Base-by-base conservation (phyloP, 30 jellyfish, hydroid and myxozoan species). In the Hydractinia echinata region DNA sequence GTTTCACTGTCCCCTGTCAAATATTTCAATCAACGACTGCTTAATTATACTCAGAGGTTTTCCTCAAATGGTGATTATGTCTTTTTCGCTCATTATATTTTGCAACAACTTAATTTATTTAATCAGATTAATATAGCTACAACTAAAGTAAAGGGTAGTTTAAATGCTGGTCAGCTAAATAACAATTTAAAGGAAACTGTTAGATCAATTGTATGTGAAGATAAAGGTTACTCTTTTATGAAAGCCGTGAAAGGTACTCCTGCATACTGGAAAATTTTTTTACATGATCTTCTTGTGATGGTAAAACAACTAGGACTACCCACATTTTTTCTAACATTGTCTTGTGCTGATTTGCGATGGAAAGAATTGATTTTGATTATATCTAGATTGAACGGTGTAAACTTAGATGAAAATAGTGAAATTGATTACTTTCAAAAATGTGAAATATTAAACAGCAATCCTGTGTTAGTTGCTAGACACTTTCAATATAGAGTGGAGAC, bases 221-320 rank as follows among this genome's bases (percentile, higher is more conserved):
- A 58, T 1, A 58, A 58, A 16, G 69, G 16, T 58, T 58, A 11
- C 16, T 13, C 69, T 49, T 71, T 71, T 15, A 71, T n/a, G 70
- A 13, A 49, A 71, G 8, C 74, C 39, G 74, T 64, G 18, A 64
- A 64, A 13, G 74, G 74, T 6, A 64, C 74, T 64, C 74, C 74
- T 48, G 84, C 84, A n/a, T 71, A 71, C 60, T 71, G 81, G 81
- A 5, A 71, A 53, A 71, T 0, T 71, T 71, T n/a, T 71, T 15
- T 19, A 51, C 51, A 71, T 19, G 84, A 71, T 19, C 66, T 71
- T n/a, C 49, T 9, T 7, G 81, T 66, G 9, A 71, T 71, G 81
- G 81, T 71, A 6, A 71, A 4, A 71, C 81, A 71, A 71, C 81
- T 71, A 8, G 81, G 81, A n/a, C 81, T 8, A 51, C 81, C 81